Evolutionary conservation across 2,113 vertebrate species (phyloP).

Genomic region (Gulo gulo): DNA sequence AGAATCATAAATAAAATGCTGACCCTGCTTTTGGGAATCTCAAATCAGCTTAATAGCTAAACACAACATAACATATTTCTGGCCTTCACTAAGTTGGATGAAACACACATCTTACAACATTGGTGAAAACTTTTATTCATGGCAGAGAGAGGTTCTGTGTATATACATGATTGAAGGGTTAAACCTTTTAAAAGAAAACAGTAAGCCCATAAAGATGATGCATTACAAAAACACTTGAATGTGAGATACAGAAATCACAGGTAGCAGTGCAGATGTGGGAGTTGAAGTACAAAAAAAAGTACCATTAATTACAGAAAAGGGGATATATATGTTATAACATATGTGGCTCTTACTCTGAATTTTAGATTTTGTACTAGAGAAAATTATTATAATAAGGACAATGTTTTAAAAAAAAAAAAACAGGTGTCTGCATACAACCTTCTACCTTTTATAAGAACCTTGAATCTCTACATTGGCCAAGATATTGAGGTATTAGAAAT

Average conservation of each 20-base stretch:
- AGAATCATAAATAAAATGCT: constrained; percentile 19
- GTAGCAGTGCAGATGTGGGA: not conserved
- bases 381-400: not conserved
- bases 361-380: not conserved
- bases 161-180: not conserved
- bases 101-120: not conserved
- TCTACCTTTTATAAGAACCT: not conserved
- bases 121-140: not conserved
- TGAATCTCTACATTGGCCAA: not conserved
- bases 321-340: not conserved
- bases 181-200: not conserved
- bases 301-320: not conserved
- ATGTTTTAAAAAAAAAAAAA: not conserved
- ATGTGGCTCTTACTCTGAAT: not conserved
- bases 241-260: not conserved
- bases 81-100: not conserved
- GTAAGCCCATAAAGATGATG: not conserved
- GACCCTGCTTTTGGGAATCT: not conserved
- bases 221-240: not conserved
- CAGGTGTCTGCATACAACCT: not conserved
- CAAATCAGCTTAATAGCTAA: constrained; percentile 33
- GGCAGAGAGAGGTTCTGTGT: not conserved
- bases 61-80: not conserved
- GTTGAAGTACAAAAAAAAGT: not conserved
- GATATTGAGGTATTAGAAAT: not conserved